Conservation (phyloP, 2,888 invertebrate species). For the Acrocera orbiculus region DNA sequence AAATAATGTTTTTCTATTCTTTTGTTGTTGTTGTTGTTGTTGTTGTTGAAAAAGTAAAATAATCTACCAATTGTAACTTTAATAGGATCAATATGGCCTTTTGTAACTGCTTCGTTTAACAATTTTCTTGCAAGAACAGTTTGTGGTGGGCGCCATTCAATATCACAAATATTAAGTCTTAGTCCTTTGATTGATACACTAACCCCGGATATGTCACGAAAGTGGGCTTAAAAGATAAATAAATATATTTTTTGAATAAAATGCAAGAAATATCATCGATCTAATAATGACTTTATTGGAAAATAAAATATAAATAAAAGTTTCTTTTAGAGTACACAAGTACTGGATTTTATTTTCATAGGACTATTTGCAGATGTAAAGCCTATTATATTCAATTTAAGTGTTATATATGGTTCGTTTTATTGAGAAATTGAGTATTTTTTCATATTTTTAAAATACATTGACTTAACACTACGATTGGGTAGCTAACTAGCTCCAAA, state of each 20-base stretch:
- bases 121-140: slow-evolving; percentile 67
- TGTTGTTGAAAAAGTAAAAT: slow-evolving; percentile 6
- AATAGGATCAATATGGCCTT: slow-evolving; percentile 38
- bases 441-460: no score
- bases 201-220: slow-evolving; percentile 66
- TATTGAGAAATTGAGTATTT: no score
- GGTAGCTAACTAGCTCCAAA: no score
- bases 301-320: no score
- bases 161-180: slow-evolving; percentile 62
- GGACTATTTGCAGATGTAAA: no score
- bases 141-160: slow-evolving; percentile 64
- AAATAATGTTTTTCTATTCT: not conserved
- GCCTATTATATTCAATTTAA: no score
- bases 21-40: no score
- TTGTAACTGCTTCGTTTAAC: slow-evolving; percentile 64
- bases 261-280: not conserved
- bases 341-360: no score
- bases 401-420: no score
- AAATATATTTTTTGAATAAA: not conserved
- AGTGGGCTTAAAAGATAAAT: slow-evolving; percentile 42
- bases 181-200: slow-evolving; percentile 55
- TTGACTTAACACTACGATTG: no score
- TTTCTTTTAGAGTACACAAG: no score
- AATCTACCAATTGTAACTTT: slow-evolving; percentile 38
- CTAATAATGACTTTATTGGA: no score